Evolutionary conservation across 2,888 invertebrate genomes (phyloP).

Genomic region (Sepioteuthis lessoniana): DNA sequence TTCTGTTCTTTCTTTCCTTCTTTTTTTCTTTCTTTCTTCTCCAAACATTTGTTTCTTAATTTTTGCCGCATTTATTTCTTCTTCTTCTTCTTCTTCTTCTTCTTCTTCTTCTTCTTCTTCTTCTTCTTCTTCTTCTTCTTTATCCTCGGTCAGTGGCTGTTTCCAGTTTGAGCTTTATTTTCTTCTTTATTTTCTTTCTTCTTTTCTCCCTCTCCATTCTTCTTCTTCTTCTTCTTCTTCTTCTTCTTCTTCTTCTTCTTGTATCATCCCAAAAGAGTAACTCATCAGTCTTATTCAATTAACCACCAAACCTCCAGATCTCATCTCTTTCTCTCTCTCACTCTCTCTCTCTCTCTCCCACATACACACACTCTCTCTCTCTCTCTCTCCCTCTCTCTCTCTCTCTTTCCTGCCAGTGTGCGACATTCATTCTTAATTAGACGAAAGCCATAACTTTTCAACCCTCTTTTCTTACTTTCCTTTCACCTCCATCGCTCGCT

Average conservation of each 20-base stretch:
- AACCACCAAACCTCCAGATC: neutral
- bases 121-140: neutral
- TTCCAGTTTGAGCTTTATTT: neutral
- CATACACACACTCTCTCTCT: no score
- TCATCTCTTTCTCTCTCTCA: neutral
- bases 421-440: constrained; percentile 14
- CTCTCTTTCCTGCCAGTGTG: neutral
- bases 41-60: neutral
- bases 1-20: neutral
- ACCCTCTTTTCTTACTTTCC: neutral
- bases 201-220: fast-evolving
- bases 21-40: neutral
- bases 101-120: neutral
- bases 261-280: neutral
- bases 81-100: neutral
- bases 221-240: neutral
- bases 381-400: no score
- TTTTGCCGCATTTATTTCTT: no score
- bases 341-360: no score
- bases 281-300: constrained; percentile 8
- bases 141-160: neutral
- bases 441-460: constrained; percentile 33
- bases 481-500: neutral
- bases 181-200: neutral
- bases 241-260: neutral